phyloP scores from a whole-genome alignment of 2,888 invertebrate species.

The Arge pagana region DNA sequence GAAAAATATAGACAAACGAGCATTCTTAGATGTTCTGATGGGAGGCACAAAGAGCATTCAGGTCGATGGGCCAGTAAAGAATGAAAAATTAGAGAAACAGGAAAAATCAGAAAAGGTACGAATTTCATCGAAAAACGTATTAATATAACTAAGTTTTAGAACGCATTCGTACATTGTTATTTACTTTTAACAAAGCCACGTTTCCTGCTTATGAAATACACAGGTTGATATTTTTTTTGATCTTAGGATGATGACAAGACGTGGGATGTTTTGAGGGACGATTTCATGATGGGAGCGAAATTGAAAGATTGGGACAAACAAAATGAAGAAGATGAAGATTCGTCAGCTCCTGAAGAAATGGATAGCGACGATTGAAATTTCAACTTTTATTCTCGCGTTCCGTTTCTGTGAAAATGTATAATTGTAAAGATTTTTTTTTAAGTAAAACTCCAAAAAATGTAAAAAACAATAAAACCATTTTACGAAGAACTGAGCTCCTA shows the following conservation, averaged over 20 bases:
- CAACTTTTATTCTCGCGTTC: no score
- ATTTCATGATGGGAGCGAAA: slow-evolving; percentile 88
- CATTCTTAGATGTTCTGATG: slow-evolving; percentile 81
- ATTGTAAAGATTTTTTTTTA: no score
- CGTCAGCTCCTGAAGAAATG: slow-evolving; percentile 45
- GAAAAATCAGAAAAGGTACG: slow-evolving; percentile 46
- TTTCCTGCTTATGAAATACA: slow-evolving; percentile 17
- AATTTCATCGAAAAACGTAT: slow-evolving; percentile 21
- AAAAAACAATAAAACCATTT: no score
- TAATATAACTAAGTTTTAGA: slow-evolving; percentile 62
- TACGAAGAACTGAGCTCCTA: no score
- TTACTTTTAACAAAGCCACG: neutral
- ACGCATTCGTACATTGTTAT: slow-evolving; percentile 58
- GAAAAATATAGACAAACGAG: slow-evolving; percentile 75
- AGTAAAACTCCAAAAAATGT: no score
- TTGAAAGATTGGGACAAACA: slow-evolving; percentile 92
- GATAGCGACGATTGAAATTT: slow-evolving; percentile 39
- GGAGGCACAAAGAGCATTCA: slow-evolving; percentile 59
- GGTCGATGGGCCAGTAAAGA: slow-evolving; percentile 61
- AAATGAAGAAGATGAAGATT: slow-evolving; percentile 59
- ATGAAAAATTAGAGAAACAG: slow-evolving; percentile 58
- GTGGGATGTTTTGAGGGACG: slow-evolving; percentile 70
- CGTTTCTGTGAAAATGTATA: no score
- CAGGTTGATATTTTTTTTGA: slow-evolving; percentile 27
- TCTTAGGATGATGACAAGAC: slow-evolving; percentile 33